These are phyloP conservation scores for Lasioglossum morio DNA, from an alignment of 2,888 invertebrate genomes.

Conservation along the genomic window DNA sequence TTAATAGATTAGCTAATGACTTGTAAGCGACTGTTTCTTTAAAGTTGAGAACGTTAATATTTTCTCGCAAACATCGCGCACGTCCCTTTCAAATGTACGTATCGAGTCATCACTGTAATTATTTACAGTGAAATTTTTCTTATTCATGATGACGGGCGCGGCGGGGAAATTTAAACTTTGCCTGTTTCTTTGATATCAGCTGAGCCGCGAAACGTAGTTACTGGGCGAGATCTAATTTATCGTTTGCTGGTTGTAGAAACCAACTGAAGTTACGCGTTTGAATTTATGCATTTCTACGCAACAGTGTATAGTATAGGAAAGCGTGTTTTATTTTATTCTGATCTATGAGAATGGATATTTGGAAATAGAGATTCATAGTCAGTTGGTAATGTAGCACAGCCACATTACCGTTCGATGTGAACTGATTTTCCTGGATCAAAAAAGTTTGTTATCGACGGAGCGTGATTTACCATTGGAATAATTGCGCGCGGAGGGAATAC, in stretches of 20 bases:
- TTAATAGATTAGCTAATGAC: too few species aligned
- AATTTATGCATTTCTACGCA: not conserved
- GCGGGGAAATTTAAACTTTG: not conserved
- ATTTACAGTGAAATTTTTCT: too few species aligned
- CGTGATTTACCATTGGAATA: not conserved
- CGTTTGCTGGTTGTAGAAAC: conserved; percentile 39
- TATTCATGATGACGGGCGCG: too few species aligned
- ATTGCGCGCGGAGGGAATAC: not conserved
- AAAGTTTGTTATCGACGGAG: not conserved
- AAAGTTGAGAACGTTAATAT: too few species aligned
- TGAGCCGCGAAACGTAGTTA: not conserved
- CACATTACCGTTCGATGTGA: conserved; percentile 37
- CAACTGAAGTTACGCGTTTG: conserved; percentile 25
- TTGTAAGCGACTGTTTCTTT: too few species aligned
- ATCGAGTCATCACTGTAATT: too few species aligned
- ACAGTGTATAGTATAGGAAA: not conserved
- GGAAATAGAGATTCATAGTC: not conserved
- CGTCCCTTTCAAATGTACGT: too few species aligned
- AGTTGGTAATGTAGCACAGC: not conserved
- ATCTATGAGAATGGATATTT: not conserved
- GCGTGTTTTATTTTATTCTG: not conserved
- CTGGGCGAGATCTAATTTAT: conserved; percentile 20
- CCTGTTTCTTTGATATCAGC: not conserved
- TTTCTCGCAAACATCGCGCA: too few species aligned
- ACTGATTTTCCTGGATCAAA: not conserved